Percentiles rank a stretch among this genome's conserved stretches.
Conservation (phyloP, 1,140 invertebrate genomes). For the Bathynomus jamesi region DNA sequence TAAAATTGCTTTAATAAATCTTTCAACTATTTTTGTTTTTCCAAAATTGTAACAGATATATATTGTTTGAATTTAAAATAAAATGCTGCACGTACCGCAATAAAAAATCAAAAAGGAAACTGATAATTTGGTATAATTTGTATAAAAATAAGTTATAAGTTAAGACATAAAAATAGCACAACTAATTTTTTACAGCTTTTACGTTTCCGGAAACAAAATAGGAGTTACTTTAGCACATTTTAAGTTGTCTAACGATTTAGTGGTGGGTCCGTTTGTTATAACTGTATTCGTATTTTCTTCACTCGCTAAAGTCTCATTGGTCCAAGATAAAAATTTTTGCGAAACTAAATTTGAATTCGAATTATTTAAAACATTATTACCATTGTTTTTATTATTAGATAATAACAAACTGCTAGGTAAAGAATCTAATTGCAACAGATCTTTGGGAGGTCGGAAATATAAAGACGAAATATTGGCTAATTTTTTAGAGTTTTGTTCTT, state of each 20-base stretch:
- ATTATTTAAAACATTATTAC: background rate
- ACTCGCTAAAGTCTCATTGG: background rate
- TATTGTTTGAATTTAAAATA: background rate
- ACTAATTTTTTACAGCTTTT: background rate
- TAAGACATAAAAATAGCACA: background rate
- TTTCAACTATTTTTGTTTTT: background rate
- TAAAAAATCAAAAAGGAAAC: background rate
- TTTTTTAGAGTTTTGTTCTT: background rate
- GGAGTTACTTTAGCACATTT: background rate
- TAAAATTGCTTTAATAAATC: background rate
- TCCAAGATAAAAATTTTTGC: background rate
- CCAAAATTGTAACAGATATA: background rate
- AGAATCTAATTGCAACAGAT: background rate
- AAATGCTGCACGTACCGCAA: background rate
- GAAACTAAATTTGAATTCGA: background rate
- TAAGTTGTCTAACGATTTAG: background rate
- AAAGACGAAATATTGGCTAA: background rate
- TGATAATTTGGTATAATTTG: background rate
- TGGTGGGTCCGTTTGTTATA: background rate
- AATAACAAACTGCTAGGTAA: background rate
- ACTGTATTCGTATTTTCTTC: background rate
- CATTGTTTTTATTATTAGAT: background rate
- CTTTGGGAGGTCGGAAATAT: background rate
- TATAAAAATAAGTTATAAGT: slow-evolving; percentile 1
- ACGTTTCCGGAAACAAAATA: background rate